A percentile compares a stretch with the other conserved stretches of the same genome.
Evolutionary conservation across 2,113 vertebrate species (phyloP).

Genomic region (Silurus asotus): DNA sequence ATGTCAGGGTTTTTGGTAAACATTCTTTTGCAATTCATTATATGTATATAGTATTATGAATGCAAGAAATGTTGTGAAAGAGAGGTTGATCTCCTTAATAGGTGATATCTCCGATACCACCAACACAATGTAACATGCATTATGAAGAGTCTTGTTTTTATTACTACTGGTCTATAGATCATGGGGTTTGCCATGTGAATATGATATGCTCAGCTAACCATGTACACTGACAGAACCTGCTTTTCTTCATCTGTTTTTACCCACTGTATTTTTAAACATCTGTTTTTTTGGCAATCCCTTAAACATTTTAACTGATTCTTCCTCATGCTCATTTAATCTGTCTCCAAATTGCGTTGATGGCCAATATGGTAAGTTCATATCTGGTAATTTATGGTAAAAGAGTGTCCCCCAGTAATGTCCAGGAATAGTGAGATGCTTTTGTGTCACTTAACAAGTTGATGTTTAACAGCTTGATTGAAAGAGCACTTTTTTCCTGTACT

Average conservation of each 20-base stretch:
- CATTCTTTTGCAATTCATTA: neutral
- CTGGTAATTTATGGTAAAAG: neutral
- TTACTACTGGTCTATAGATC: constrained; percentile 44
- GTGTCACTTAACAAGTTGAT: neutral
- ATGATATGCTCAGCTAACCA: constrained; percentile 11
- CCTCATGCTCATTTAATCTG: neutral
- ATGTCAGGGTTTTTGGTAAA: neutral
- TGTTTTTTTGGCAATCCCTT: neutral
- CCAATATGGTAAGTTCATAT: neutral
- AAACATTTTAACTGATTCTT: neutral
- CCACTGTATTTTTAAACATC: neutral
- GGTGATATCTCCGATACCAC: constrained; percentile 7
- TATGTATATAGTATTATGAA: neutral
- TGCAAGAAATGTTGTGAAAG: neutral
- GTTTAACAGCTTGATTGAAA: neutral
- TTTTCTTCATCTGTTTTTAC: neutral
- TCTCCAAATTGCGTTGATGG: neutral
- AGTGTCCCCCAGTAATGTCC: neutral
- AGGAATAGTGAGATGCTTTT: neutral
- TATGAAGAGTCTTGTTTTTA: constrained; percentile 21
- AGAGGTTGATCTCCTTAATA: neutral
- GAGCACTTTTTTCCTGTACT: neutral
- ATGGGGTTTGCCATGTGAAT: constrained; percentile 22
- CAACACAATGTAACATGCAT: constrained; percentile 6
- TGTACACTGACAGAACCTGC: neutral